phyloP scores from a whole-genome alignment of 2,113 vertebrate species.

The Bombycilla garrulus region DNA sequence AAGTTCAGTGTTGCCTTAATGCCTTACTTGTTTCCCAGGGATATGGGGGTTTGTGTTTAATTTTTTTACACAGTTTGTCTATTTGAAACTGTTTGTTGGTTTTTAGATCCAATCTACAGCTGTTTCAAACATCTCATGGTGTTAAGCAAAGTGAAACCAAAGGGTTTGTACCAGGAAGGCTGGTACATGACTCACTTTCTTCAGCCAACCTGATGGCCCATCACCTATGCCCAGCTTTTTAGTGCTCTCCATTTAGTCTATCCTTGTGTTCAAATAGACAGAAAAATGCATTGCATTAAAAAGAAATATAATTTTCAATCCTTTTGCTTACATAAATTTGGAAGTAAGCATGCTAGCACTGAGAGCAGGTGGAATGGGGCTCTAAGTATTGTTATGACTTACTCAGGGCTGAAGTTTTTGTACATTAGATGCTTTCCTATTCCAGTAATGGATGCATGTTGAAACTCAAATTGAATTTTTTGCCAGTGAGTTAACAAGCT shows the following conservation, averaged over 20 bases:
- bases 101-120: background rate
- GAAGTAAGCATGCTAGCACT: background rate
- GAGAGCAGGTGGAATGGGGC: background rate
- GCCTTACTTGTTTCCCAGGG: background rate
- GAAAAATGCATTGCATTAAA: background rate
- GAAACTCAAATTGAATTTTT: background rate
- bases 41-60: background rate
- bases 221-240: background rate
- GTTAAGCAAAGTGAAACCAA: background rate
- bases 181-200: background rate
- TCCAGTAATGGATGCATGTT: background rate
- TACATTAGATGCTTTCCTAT: background rate
- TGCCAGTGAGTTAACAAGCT: background rate
- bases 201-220: background rate
- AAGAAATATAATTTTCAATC: background rate
- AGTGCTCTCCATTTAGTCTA: background rate
- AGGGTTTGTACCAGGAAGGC: background rate
- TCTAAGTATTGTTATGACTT: background rate
- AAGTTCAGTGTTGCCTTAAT: background rate
- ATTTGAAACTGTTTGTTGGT: background rate
- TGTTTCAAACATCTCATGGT: background rate
- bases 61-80: background rate
- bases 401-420: background rate
- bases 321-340: background rate
- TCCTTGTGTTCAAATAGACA: background rate